Evolutionary conservation across 2,888 invertebrate species (phyloP).

Genomic region (Nemoura dubitans): DNA sequence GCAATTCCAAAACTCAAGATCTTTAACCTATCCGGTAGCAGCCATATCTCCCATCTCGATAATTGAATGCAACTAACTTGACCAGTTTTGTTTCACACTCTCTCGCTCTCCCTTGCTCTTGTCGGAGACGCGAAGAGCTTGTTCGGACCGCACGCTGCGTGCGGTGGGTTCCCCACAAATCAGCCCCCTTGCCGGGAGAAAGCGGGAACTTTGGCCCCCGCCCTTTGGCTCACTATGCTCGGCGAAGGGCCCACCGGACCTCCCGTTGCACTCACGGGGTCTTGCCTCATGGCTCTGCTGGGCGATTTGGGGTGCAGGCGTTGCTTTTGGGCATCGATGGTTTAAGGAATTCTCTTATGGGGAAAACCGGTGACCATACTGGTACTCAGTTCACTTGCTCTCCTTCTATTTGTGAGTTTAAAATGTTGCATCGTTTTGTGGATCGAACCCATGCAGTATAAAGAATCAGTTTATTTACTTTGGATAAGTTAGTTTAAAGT

Average conservation of each 20-base stretch:
- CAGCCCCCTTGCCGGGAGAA: background rate
- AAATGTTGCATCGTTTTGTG: too few species aligned
- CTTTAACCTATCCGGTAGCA: background rate
- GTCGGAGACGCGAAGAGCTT: background rate
- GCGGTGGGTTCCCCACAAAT: background rate
- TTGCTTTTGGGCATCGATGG: too few species aligned
- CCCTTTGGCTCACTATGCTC: background rate
- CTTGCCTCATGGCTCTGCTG: too few species aligned
- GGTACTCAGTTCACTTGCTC: too few species aligned
- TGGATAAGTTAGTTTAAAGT: too few species aligned
- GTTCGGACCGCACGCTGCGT: background rate
- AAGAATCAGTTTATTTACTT: too few species aligned
- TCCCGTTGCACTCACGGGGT: background rate
- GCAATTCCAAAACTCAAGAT: too few species aligned
- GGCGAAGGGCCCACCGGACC: background rate
- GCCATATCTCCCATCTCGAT: background rate
- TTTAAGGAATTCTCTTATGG: too few species aligned
- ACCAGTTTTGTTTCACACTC: background rate
- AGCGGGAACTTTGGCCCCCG: background rate
- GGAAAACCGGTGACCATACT: too few species aligned
- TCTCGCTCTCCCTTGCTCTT: conserved; percentile 22
- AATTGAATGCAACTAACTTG: background rate
- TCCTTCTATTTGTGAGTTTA: too few species aligned
- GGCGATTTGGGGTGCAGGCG: too few species aligned
- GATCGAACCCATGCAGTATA: too few species aligned